These are phyloP conservation scores for Amiota communis DNA, from an alignment of 2,888 invertebrate species.

Conservation along the genomic window DNA sequence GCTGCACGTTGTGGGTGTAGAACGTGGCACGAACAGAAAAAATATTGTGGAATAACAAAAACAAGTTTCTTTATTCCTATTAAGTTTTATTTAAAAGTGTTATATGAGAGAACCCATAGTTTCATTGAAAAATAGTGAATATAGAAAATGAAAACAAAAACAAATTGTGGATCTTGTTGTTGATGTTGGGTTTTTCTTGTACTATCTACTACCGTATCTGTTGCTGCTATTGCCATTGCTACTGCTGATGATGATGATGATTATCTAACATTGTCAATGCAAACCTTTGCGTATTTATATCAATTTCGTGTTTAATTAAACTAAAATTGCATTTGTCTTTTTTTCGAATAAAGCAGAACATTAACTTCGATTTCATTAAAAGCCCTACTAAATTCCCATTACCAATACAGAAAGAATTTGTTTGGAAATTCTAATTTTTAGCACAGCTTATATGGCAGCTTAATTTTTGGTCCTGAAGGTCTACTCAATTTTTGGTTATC, in stretches of 20 bases:
- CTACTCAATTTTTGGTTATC: too few species aligned
- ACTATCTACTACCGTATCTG: constrained; percentile 50
- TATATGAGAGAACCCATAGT: too few species aligned
- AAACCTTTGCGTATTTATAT: constrained; percentile 45
- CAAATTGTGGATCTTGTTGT: constrained; percentile 1
- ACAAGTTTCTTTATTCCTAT: too few species aligned
- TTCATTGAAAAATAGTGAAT: neutral
- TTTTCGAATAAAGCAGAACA: too few species aligned
- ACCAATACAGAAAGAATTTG: too few species aligned
- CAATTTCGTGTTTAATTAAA: constrained; percentile 63
- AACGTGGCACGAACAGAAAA: neutral
- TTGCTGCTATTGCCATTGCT: constrained; percentile 30
- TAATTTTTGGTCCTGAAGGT: too few species aligned
- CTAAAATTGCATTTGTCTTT: constrained; percentile 34
- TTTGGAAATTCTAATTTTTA: too few species aligned
- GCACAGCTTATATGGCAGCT: too few species aligned
- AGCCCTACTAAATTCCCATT: too few species aligned
- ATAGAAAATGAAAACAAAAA: neutral
- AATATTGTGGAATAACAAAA: neutral
- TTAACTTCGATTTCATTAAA: too few species aligned
- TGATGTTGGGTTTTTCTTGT: neutral
- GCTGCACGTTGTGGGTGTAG: constrained; percentile 15
- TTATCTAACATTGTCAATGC: constrained; percentile 19
- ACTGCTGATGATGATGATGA: constrained; percentile 22
- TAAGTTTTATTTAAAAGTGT: too few species aligned